Evolutionary conservation across 2,113 vertebrate species (phyloP), one percentile per base, ranked within the genome.

Genomic region (Pseudorhombus dupliciocellatus): DNA sequence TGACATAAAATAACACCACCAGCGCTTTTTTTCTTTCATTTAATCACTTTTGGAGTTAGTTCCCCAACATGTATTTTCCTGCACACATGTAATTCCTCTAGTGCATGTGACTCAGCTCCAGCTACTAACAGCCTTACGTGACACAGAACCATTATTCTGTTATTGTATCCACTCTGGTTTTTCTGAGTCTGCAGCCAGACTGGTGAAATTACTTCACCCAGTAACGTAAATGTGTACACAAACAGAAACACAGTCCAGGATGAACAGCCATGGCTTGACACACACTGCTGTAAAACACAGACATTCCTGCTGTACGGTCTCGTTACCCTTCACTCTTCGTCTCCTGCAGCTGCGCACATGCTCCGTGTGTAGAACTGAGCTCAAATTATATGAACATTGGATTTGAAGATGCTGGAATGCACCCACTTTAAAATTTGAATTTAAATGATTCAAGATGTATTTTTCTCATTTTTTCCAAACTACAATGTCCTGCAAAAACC

Each of bases 41-140:
- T 74, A 59, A 69, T 72, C n/a, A 22, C 26, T 50, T 68, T 56
- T 16, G 31, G 53, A 63, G 42, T 64, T 63, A 48, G 42, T 64
- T 68, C 31, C 68, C 16, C 22, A 25, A 42, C 63, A 53, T 34
- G 44, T 56, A 5, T 75, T 77, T 62, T 52, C 18, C 53, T 56
- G 48, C 15, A 67, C 7, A 75, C 4, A 11, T 4, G 12, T 11
- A 5, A 15, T 11, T n/a, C 61, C 20, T 51, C 54, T 54, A 62
- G 21, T 2, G 11, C 34, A 59, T 59, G 8, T 22, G 59, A 70
- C 55, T 80, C 34, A 8, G 9, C 42, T 8, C 0, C 0, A 63
- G 10, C 18, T 42, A 21, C 7, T 5, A 61, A 16, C 1, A 59
- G 50, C 15, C 31, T 54, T 6, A 40, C 7, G 18, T 60, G 66